phyloP scores from a whole-genome alignment of 2,888 invertebrate genomes.

The Hirtodrosophila histrioides region DNA sequence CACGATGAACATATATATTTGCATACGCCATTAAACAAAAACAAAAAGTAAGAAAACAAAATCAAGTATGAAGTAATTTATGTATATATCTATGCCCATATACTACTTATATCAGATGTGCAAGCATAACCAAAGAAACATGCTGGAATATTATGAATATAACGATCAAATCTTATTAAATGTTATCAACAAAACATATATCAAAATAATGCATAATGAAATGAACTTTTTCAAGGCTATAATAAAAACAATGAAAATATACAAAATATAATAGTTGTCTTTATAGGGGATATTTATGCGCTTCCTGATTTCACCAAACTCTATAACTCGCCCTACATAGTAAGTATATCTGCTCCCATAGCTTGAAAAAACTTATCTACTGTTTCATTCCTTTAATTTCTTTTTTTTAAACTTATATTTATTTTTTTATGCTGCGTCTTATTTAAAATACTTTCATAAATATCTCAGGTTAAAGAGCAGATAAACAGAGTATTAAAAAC shows the following conservation, averaged over 20 bases:
- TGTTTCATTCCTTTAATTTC: too few species aligned
- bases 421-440: too few species aligned
- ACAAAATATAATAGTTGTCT: constrained; percentile 2
- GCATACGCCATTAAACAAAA: constrained; percentile 27
- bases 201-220: constrained; percentile 53
- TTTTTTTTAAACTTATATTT: too few species aligned
- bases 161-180: constrained; percentile 61
- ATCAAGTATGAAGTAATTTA: constrained; percentile 31
- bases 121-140: constrained; percentile 36
- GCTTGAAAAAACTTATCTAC: too few species aligned
- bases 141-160: constrained; percentile 41
- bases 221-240: constrained; percentile 61
- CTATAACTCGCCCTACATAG: too few species aligned
- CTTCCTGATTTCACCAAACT: too few species aligned
- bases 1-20: constrained; percentile 30
- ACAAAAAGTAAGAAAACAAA: constrained; percentile 4
- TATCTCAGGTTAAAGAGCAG: too few species aligned
- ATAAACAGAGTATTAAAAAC: too few species aligned
- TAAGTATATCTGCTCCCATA: too few species aligned
- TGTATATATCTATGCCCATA: constrained; percentile 45
- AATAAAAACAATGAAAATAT: constrained; percentile 44
- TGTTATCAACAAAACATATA: constrained; percentile 62
- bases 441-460: too few species aligned
- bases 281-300: too few species aligned
- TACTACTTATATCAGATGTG: constrained; percentile 51